Evolutionary conservation across 2,113 vertebrate species (phyloP).

Genomic region (Sylvia atricapilla): DNA sequence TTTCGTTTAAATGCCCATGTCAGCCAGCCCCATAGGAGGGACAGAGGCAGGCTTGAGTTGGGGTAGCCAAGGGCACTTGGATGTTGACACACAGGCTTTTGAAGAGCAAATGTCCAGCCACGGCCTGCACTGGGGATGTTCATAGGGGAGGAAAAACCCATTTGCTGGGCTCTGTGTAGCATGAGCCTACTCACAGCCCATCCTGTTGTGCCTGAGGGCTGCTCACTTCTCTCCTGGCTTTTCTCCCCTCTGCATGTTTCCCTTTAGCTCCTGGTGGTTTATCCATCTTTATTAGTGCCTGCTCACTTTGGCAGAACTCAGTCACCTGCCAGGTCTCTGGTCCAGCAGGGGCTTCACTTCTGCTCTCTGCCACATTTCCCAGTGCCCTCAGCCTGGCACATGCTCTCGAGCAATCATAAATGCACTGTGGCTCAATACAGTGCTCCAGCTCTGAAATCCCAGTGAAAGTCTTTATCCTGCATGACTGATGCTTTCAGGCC

Average conservation of each 20-base stretch:
- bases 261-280: background rate
- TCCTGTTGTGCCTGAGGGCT: background rate
- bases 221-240: background rate
- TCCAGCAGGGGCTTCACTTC: background rate
- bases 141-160: background rate
- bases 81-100: background rate
- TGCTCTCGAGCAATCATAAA: background rate
- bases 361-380: background rate
- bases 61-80: background rate
- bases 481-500: background rate
- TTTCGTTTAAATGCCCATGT: background rate
- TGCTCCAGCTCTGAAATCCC: background rate
- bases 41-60: background rate
- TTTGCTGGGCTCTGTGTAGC: background rate
- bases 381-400: background rate
- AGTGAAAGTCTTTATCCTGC: background rate
- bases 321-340: background rate
- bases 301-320: background rate
- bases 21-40: background rate
- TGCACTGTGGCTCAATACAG: accelerated
- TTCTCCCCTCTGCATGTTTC: background rate
- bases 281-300: background rate
- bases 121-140: accelerated
- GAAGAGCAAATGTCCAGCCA: background rate
- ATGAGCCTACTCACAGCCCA: background rate